Conservation (phyloP, 2,113 vertebrate species). For the Tautogolabrus adspersus region DNA sequence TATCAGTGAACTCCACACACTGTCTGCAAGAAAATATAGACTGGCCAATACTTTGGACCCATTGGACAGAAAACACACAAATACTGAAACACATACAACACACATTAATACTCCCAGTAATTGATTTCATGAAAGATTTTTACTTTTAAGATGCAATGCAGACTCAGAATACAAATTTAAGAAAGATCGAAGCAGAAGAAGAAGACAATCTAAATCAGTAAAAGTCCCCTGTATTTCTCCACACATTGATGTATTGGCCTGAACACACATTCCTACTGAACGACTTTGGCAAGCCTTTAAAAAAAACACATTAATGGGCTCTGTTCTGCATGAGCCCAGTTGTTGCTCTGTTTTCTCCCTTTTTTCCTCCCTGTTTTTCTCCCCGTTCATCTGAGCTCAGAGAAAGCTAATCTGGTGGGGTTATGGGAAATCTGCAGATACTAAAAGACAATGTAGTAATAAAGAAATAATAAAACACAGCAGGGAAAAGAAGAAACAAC, state of each 20-base stretch:
- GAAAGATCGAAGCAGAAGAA: constrained; percentile 33
- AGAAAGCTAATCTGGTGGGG: constrained; percentile 32
- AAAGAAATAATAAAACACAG: constrained; percentile 25
- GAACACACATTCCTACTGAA: constrained; percentile 75
- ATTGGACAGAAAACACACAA: neutral
- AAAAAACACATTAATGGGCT: constrained; percentile 75
- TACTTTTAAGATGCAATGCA: constrained; percentile 25
- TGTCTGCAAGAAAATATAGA: constrained; percentile 23
- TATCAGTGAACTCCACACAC: constrained; percentile 4
- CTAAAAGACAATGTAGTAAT: constrained; percentile 28
- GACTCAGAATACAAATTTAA: constrained; percentile 26
- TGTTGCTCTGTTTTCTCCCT: constrained; percentile 60
- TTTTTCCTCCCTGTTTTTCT: constrained; percentile 24
- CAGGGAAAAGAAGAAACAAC: neutral
- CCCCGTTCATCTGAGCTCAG: constrained; percentile 30
- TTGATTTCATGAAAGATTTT: constrained; percentile 25
- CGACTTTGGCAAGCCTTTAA: constrained; percentile 78
- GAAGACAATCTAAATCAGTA: constrained; percentile 38
- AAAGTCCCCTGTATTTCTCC: constrained; percentile 61
- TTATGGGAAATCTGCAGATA: constrained; percentile 36
- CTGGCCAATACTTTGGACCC: constrained; percentile 22
- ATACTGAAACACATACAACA: neutral
- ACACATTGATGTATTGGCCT: constrained; percentile 69
- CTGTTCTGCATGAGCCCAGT: constrained; percentile 72
- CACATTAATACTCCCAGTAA: neutral